Evolutionary conservation across 2,888 invertebrate species (phyloP).

Genomic region (Trissoscelio sp.): DNA sequence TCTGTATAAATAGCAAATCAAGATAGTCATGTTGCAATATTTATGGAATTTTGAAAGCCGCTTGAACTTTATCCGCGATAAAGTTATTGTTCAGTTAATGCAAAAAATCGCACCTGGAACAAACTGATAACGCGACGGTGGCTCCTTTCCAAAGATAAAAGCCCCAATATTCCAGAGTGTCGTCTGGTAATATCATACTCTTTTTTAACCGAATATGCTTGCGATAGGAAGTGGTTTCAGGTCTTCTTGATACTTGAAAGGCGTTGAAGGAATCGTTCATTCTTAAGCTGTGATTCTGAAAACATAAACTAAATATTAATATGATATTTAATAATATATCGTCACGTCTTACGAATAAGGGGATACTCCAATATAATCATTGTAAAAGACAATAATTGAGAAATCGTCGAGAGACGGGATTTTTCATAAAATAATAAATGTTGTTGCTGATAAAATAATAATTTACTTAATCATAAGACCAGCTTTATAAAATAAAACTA

Average conservation of each 20-base stretch:
- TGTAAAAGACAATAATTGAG: too few species aligned
- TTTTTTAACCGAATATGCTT: conserved; percentile 92
- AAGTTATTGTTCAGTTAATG: neutral
- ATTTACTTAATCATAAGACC: too few species aligned
- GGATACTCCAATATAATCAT: too few species aligned
- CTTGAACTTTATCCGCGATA: conserved; percentile 12
- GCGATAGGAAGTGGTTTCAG: conserved; percentile 87
- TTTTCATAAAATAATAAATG: too few species aligned
- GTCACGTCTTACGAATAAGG: too few species aligned
- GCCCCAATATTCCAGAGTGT: conserved; percentile 95
- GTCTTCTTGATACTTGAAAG: conserved; percentile 89
- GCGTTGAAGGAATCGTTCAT: conserved; percentile 91
- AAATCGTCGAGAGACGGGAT: too few species aligned
- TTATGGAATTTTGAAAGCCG: neutral
- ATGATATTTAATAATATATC: too few species aligned
- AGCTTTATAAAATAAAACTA: too few species aligned
- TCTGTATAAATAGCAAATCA: too few species aligned
- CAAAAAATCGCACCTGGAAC: conserved; percentile 87
- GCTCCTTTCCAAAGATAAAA: conserved; percentile 93
- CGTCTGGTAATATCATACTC: conserved; percentile 92
- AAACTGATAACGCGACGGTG: conserved; percentile 90
- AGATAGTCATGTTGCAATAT: neutral
- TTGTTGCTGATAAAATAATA: too few species aligned
- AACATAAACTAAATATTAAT: conserved; percentile 77
- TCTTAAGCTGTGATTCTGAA: conserved; percentile 88